A percentile compares a stretch with the other conserved stretches of the same genome.
These are phyloP conservation scores for Pilophorus perplexus DNA, from an alignment of 2,888 invertebrate species.

Conservation along the genomic window DNA sequence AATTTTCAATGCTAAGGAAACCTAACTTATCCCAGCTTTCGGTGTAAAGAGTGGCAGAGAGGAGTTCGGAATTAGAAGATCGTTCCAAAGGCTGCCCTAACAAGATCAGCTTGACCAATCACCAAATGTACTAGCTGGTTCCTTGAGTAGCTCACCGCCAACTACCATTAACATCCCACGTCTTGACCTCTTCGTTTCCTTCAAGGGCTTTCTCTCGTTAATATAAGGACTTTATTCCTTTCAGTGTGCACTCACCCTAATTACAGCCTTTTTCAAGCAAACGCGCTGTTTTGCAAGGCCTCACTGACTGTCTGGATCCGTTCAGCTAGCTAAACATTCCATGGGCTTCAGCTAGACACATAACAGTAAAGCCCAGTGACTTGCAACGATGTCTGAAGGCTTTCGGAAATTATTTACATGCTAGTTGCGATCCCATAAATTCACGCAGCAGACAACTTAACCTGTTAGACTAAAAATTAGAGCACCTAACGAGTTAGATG, in stretches of 20 bases:
- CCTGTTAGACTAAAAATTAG: too few relatives aligned
- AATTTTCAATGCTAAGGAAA: background rate
- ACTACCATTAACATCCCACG: conserved; percentile 33
- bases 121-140: conserved; percentile 16
- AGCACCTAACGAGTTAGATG: too few relatives aligned
- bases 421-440: too few relatives aligned
- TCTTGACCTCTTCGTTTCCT: conserved; percentile 33
- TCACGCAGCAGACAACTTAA: too few relatives aligned
- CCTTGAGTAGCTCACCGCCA: conserved; percentile 6
- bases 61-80: conserved; percentile 13
- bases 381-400: too few relatives aligned
- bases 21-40: too few relatives aligned
- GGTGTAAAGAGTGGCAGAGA: too few relatives aligned
- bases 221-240: conserved; percentile 39
- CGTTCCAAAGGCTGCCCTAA: conserved; percentile 40
- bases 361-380: too few relatives aligned
- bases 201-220: conserved; percentile 32
- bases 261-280: conserved; percentile 23
- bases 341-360: too few relatives aligned
- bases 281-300: conserved; percentile 23
- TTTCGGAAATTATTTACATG: too few relatives aligned
- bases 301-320: conserved; percentile 28
- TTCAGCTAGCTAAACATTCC: background rate
- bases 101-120: conserved; percentile 38
- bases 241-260: conserved; percentile 38